Base-by-base conservation (phyloP, 2,888 invertebrate species). In the Oxyteleia sp. region DNA sequence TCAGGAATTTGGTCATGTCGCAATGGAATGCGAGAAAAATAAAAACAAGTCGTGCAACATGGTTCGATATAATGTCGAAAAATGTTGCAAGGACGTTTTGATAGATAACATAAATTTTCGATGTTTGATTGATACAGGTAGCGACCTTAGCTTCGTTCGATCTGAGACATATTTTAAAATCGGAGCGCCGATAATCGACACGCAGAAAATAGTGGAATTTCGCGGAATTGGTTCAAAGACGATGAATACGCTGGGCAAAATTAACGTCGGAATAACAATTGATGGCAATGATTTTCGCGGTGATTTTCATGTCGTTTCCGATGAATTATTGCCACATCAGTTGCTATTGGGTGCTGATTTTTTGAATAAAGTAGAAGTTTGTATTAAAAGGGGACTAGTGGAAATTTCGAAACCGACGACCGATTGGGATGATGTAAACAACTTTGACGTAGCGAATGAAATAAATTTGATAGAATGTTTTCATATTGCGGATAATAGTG, bases 271-370 rank as follows among this genome's bases (percentile, higher is more conserved):
- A n/a, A 32, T 69, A 10, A 53, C n/a, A 10, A 83, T 85, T 0
- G 83, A 84, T 57, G 23, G 41, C 3, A 18, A 78, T 0, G 4
- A 4, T n/a, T 82, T 55, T 41, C 0, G n/a, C 1, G 41, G 82
- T 1, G 8, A 47, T 4, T 57, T 82, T 1, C 84, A 84, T 55
- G 75, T 84, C 0, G 63, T 85, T 0, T 15, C 71, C 0, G 69
- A 82, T 16, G 26, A 18, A 7, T 35, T 45, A n/a, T 26, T 84
- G 4, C 64, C n/a, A 0, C 10, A 81, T n/a, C 49, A 45, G 16
- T 29, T 85, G 16, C 29, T 86, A 8, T 32, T 86, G 1, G 82
- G 79, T 0, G 53, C 53, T 1, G 83, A 53, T 20, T 51, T 86
- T 4, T 61, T 84, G 3, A 18, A 29, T 11, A 15, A 35, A 0